Evolutionary conservation across 2,888 invertebrate species (phyloP).

Genomic region (Tetrapedia diversipes): DNA sequence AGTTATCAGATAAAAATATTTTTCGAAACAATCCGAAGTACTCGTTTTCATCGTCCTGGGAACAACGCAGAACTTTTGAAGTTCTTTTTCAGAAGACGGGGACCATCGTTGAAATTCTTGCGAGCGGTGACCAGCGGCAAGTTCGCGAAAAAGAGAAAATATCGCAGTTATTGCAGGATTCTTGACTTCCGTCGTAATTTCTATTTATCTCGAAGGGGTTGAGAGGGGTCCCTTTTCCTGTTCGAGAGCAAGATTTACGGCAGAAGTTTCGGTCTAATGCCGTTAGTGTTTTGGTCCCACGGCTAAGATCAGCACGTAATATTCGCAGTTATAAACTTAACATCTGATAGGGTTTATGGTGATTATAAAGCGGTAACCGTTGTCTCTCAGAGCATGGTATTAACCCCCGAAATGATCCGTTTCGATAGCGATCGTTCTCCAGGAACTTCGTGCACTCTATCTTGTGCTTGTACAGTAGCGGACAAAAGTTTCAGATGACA

Average conservation of each 20-base stretch:
- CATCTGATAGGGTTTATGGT: conserved; percentile 4
- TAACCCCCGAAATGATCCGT: not conserved
- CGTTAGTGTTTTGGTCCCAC: not conserved
- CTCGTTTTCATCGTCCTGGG: too few species aligned
- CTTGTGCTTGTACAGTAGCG: not conserved
- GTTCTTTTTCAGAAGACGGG: too few species aligned
- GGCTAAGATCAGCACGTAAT: conserved; percentile 1
- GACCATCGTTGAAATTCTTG: too few species aligned
- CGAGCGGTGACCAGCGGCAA: too few species aligned
- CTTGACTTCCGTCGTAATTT: conserved; percentile 16
- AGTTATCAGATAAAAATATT: too few species aligned
- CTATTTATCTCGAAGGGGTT: conserved; percentile 7
- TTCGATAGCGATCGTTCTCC: not conserved
- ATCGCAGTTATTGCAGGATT: not conserved
- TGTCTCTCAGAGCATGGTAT: too few species aligned
- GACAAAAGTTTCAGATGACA: too few species aligned
- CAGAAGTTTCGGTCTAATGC: not conserved
- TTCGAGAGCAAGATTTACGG: not conserved
- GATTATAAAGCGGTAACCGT: too few species aligned
- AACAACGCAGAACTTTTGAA: too few species aligned
- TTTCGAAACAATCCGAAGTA: too few species aligned
- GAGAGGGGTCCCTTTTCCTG: not conserved
- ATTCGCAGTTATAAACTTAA: conserved; percentile 6
- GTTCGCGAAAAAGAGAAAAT: not conserved
- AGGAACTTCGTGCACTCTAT: not conserved